Percentiles rank a stretch among this genome's conserved stretches.
Conservation (phyloP, 1,140 invertebrate genomes). For the Drosophila lini region DNA sequence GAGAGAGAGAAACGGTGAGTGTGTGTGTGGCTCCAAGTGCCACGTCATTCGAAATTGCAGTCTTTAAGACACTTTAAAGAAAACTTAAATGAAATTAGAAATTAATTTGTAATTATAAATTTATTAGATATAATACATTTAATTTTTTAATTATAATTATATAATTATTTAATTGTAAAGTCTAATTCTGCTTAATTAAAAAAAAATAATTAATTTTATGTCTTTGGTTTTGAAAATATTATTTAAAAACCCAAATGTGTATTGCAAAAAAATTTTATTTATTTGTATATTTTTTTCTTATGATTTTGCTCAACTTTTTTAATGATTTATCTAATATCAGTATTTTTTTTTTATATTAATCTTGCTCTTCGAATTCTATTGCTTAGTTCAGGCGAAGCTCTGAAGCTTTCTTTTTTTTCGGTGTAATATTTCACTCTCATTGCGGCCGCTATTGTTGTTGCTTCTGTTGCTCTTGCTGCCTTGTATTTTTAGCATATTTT, state of each 20-base stretch:
- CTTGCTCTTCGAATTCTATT: background rate
- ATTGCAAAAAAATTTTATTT: background rate
- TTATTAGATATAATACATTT: too few relatives aligned
- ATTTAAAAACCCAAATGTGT: too few relatives aligned
- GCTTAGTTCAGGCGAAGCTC: background rate
- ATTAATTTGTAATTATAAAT: too few relatives aligned
- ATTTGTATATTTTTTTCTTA: background rate
- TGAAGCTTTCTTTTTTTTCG: background rate
- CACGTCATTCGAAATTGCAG: conserved; percentile 68
- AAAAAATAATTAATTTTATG: too few relatives aligned
- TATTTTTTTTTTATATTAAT: background rate
- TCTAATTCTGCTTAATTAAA: too few relatives aligned
- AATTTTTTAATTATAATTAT: too few relatives aligned
- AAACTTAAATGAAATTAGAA: background rate
- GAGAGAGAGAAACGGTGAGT: conserved; percentile 15
- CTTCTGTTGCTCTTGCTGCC: conserved; percentile 4
- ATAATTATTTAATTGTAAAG: too few relatives aligned
- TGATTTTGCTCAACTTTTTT: background rate
- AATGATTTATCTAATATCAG: background rate
- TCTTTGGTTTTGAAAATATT: too few relatives aligned
- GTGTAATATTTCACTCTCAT: conserved; percentile 8
- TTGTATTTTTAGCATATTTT: conserved; percentile 48
- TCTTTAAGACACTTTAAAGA: conserved; percentile 18
- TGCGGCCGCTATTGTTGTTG: background rate
- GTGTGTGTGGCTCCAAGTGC: conserved; percentile 45